A percentile compares a stretch with the other conserved stretches of the same genome.
Conservation (phyloP, 2,113 vertebrate genomes). For the Sardina pilchardus region DNA sequence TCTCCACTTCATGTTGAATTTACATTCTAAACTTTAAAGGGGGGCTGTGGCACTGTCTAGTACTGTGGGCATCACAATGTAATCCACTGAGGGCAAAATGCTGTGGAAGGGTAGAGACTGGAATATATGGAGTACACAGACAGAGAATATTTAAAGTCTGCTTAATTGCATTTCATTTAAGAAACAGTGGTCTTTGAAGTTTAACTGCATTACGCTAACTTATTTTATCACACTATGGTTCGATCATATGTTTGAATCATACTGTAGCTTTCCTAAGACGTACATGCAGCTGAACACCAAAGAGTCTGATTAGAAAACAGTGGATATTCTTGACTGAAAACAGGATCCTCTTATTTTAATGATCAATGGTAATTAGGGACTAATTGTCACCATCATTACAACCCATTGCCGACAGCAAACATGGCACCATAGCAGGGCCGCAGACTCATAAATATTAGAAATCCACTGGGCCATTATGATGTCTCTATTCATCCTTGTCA, state of each 20-base stretch:
- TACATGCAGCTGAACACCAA: not conserved
- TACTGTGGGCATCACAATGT: not conserved
- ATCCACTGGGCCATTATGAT: not conserved
- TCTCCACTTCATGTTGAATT: not conserved
- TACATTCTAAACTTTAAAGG: constrained; percentile 1
- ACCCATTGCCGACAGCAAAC: not conserved
- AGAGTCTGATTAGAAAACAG: not conserved
- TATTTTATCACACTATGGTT: not conserved
- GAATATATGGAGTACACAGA: not conserved
- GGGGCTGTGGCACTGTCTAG: not conserved
- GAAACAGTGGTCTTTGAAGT: constrained; percentile 5
- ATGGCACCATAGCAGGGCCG: not conserved
- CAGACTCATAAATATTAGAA: not conserved
- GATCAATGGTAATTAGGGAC: not conserved
- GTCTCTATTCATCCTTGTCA: constrained; percentile 4
- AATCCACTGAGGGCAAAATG: not conserved
- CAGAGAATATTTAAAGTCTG: not conserved
- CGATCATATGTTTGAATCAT: too few species aligned
- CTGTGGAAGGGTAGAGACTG: not conserved
- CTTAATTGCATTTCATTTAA: not conserved
- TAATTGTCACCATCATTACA: not conserved
- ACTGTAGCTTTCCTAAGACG: not conserved
- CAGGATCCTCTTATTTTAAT: not conserved
- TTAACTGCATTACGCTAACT: not conserved
- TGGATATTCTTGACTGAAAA: not conserved